Evolutionary conservation across 2,797 vertebrate species (phyloP), one percentile per base, ranked within the genome.

Genomic region (Lates japonicus): DNA sequence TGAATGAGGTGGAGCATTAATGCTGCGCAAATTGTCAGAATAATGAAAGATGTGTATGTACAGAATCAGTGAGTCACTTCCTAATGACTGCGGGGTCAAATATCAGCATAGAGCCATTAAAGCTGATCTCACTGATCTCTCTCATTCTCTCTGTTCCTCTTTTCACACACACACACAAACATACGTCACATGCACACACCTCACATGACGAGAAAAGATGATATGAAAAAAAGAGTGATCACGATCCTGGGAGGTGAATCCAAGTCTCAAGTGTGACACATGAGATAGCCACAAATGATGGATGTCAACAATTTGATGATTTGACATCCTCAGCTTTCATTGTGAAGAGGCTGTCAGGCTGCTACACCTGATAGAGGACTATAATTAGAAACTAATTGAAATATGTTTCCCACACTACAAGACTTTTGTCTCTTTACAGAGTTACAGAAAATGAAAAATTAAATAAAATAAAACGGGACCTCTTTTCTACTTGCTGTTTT

Each of bases 51-150:
- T 77, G 73, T 49, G 57, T 70, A 37, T 29, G 13, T 73, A 78
- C 37, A 80, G 74, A 48, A 69, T 79, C 57, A 35, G 44, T 69
- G 80, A 83, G 74, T 85, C 73, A 80, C 44, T 69, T 71, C 82
- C 66, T 82, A 66, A 76, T 66, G 69, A 64, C 57, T 64, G 81
- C 41, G 66, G 51, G 75, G 71, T 80, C 69, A 77, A 72, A 85
- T 74, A 85, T 81, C 82, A 81, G 51, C 33, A 44, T n/a, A 29
- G 25, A 69, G 67, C 59, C 60, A 69, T 76, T 64, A 74, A 42
- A 78, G 37, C 37, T 42, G 51, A 20, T 75, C 60, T 67, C 70
- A 63, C 3, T 81, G 44, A 66, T 77, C 59, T 66, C 31, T 64
- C 6, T 17, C 29, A 11, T 16, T 54, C 25, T 17, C 69, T 46